Evolutionary conservation across 2,113 vertebrate species (phyloP).

Genomic region (Psilopsiagon aurifrons): DNA sequence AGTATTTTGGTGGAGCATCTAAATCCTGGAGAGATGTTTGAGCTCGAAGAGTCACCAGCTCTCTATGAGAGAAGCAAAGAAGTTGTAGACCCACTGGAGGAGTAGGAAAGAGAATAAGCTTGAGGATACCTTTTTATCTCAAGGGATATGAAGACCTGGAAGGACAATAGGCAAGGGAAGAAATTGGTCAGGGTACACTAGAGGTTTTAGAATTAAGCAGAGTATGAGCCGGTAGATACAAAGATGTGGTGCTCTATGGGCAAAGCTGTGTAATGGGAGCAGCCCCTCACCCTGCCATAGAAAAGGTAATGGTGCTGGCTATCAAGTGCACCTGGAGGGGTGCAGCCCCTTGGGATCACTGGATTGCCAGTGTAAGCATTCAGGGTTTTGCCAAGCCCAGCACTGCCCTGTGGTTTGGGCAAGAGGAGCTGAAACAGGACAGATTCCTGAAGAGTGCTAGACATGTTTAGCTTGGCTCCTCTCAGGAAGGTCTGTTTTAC

Average conservation of each 20-base stretch:
- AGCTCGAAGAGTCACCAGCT: not conserved
- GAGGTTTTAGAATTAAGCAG: not conserved
- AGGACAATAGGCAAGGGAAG: not conserved
- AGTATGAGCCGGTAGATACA: not conserved
- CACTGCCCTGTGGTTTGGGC: not conserved
- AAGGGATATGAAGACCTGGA: not conserved
- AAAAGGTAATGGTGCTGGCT: not conserved
- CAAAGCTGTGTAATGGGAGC: not conserved
- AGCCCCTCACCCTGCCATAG: not conserved
- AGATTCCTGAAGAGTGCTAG: not conserved
- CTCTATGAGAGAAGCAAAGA: not conserved
- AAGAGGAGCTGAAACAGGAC: not conserved
- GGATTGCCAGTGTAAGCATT: fast-evolving
- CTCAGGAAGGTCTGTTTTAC: constrained; percentile 19
- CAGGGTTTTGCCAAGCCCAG: not conserved
- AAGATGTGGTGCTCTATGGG: not conserved
- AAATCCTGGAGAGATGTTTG: not conserved
- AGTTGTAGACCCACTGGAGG: not conserved
- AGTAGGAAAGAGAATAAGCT: not conserved
- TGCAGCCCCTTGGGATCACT: not conserved
- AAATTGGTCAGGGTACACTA: not conserved
- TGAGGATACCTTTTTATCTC: not conserved
- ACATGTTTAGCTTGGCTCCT: not conserved
- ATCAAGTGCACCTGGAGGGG: not conserved
- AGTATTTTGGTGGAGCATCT: not conserved